Conservation (phyloP, 2,888 invertebrate genomes). For the Mamestra brassicae region DNA sequence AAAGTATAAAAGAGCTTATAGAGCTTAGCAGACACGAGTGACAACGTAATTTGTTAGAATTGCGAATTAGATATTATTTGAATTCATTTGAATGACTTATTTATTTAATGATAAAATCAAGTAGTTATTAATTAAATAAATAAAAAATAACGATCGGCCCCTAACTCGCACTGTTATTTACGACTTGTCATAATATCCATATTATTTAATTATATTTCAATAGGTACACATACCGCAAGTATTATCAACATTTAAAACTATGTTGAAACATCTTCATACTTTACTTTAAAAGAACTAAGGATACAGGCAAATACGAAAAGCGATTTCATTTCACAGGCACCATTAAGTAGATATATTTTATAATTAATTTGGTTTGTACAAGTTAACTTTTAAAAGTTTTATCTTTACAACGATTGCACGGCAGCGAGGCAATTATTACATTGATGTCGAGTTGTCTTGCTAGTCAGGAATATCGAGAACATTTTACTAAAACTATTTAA, state of each 20-base stretch:
- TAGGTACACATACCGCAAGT: neutral
- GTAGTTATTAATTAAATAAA: slow-evolving; percentile 1
- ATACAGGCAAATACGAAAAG: neutral
- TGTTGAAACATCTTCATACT: neutral
- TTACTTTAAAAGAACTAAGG: neutral
- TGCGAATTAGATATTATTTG: neutral
- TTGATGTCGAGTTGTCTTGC: neutral
- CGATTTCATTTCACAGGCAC: neutral
- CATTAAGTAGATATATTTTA: neutral
- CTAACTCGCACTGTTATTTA: neutral
- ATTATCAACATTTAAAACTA: neutral
- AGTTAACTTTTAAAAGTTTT: neutral
- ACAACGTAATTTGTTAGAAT: neutral
- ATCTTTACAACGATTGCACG: neutral
- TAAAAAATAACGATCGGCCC: neutral
- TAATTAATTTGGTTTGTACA: neutral
- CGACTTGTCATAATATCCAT: neutral
- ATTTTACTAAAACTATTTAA: slow-evolving; percentile 6
- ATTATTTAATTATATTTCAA: neutral
- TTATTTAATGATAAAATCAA: neutral
- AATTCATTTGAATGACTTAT: neutral
- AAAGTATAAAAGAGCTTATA: no score
- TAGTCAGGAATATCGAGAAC: neutral
- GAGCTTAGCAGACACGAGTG: no score
- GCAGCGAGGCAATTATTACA: neutral